phyloP scores from a whole-genome alignment of 2,888 invertebrate species.

The Fragum fragum region DNA sequence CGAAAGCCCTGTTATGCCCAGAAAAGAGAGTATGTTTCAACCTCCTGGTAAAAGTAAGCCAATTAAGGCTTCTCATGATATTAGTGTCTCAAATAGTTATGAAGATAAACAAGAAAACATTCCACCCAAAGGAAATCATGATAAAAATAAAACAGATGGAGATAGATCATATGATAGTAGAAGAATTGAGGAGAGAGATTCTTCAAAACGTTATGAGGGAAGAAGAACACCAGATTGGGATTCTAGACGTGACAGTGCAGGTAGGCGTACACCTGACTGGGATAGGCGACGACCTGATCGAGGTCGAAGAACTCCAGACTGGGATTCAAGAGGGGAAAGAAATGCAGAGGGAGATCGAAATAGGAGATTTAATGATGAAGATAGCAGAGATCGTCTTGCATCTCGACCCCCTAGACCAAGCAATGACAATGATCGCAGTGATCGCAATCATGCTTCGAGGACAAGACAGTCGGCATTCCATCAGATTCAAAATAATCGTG shows the following conservation, averaged over 20 bases:
- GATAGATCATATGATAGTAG: neutral
- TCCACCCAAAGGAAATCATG: conserved; percentile 1
- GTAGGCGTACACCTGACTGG: conserved; percentile 59
- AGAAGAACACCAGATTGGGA: conserved; percentile 45
- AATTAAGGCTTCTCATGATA: conserved; percentile 59
- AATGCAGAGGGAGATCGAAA: conserved; percentile 29
- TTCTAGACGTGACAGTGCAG: conserved; percentile 5
- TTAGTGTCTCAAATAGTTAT: conserved; percentile 40
- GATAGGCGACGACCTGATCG: conserved; percentile 46
- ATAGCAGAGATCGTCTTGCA: conserved; percentile 46
- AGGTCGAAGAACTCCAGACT: conserved; percentile 49
- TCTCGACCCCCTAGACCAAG: conserved; percentile 62
- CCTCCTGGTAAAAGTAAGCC: conserved; percentile 65
- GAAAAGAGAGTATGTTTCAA: conserved; percentile 75
- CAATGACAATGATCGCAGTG: conserved; percentile 22
- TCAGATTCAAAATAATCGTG: conserved; percentile 64
- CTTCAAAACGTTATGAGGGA: neutral
- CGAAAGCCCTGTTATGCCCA: conserved; percentile 71
- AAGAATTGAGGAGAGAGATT: conserved; percentile 15
- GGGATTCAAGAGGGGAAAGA: conserved; percentile 36
- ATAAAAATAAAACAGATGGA: neutral
- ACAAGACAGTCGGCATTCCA: conserved; percentile 73
- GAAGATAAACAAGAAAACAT: conserved; percentile 16
- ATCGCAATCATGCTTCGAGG: conserved; percentile 21
- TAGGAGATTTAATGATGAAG: conserved; percentile 32